These are phyloP conservation scores for Adrianichthys oophorus DNA, from an alignment of 2,797 vertebrate species.

Conservation along the genomic window DNA sequence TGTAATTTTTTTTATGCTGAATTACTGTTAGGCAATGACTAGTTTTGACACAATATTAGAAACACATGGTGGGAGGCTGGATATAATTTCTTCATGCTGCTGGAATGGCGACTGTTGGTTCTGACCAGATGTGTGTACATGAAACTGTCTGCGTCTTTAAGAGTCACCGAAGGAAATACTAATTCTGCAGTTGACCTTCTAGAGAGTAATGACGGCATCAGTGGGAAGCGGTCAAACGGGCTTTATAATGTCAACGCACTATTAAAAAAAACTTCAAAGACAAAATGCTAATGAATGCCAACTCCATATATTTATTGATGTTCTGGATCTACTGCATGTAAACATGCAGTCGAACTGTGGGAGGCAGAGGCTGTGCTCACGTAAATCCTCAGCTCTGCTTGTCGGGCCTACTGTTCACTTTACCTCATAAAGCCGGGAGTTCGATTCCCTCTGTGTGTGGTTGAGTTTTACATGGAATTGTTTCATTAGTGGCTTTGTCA, in stretches of 20 bases:
- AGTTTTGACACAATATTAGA: not conserved
- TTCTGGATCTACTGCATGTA: constrained; percentile 54
- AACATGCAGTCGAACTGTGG: constrained; percentile 29
- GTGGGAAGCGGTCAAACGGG: constrained; percentile 47
- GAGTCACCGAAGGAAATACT: constrained; percentile 38
- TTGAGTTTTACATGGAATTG: too few species aligned
- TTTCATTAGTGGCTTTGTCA: too few species aligned
- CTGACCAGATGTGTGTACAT: constrained; percentile 19
- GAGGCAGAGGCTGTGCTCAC: constrained; percentile 13
- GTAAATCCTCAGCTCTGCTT: constrained; percentile 28
- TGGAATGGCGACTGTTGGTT: not conserved
- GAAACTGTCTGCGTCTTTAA: constrained; percentile 14
- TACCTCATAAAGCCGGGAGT: too few species aligned
- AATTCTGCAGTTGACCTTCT: constrained; percentile 43
- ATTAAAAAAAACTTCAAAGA: constrained; percentile 63
- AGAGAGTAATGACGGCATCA: constrained; percentile 42
- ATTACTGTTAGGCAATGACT: not conserved
- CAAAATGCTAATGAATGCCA: constrained; percentile 48
- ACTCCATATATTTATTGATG: constrained; percentile 43
- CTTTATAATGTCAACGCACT: constrained; percentile 62
- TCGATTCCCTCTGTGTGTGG: too few species aligned
- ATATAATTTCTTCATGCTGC: not conserved
- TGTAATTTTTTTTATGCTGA: not conserved
- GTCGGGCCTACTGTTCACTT: not conserved
- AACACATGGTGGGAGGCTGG: constrained; percentile 3